Base-by-base conservation (phyloP, 2,888 invertebrate genomes). In the Drosophila colorata region DNA sequence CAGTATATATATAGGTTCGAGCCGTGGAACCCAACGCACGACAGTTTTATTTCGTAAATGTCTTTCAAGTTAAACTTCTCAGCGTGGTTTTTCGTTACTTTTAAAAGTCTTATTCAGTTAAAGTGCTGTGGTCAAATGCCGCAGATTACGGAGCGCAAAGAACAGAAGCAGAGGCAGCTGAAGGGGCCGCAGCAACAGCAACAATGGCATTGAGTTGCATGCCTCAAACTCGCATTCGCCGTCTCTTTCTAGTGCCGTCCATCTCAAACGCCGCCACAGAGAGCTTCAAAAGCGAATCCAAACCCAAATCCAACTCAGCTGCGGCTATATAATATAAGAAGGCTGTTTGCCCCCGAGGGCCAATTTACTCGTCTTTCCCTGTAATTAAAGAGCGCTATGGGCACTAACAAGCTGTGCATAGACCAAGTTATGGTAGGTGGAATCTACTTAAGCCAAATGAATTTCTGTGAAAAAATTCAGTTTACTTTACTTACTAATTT, bases 291-390 rank as follows among this genome's bases (percentile, higher is more conserved):
- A 23, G 47, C 33, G 31, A 55, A 23, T 25, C 33, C 37, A 31
- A 33, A n/a, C n/a, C 4, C 52, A 23, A 69, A 43, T 48, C 9
- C 57, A 23, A 55, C 68, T 40, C 25, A 51, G 46, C 51, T 33
- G 47, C 8, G 73, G 33, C 56, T 43, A 37, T 46, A 41, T 72
- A 72, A 56, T 52, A 40, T 52, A 72, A 48, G 43, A 44, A 31
- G 35, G 41, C 16, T 18, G 31, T 33, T 48, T 67, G 14, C 14
- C 49, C 49, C 73, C 14, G 11, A 53, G 58, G 68, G 40, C 51
- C 52, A 56, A 57, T 69, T 48, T 49, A 53, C 58, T 58, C 18
- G 20, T 7, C 4, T 31, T 73, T 53, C 70, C 74, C 71, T 74
- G 13, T 55, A 38, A 33, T 11, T 13, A 28, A 7, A 5, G 4